Evolutionary conservation across 2,113 vertebrate genomes (phyloP).

Genomic region (Erythrocercus mccallii): DNA sequence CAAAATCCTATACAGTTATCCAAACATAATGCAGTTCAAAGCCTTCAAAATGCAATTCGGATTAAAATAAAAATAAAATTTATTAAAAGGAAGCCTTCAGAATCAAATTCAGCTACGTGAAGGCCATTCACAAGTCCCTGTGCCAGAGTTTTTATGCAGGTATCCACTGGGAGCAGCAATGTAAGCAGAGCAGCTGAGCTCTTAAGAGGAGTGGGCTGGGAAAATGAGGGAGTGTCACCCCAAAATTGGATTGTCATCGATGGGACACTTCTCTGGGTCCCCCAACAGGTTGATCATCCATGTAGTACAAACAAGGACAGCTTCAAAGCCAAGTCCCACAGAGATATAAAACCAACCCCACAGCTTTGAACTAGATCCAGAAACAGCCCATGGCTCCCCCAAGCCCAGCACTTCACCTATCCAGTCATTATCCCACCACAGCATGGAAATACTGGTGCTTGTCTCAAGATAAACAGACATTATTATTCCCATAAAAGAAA

Average conservation of each 20-base stretch:
- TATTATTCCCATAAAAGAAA: neutral
- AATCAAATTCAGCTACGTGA: neutral
- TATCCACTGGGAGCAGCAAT: fast-evolving
- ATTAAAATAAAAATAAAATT: neutral
- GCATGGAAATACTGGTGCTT: neutral
- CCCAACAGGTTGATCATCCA: neutral
- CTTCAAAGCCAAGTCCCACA: neutral
- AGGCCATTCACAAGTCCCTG: neutral
- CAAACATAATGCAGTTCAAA: neutral
- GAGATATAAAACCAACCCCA: neutral
- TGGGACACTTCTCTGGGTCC: neutral
- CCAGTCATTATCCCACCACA: neutral
- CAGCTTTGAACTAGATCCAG: neutral
- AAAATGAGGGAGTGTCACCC: neutral
- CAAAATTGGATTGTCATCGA: neutral
- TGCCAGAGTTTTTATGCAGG: fast-evolving
- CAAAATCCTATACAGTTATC: neutral
- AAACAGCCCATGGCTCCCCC: neutral
- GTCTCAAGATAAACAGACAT: neutral
- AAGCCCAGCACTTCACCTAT: neutral
- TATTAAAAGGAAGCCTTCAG: neutral
- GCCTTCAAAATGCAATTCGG: neutral
- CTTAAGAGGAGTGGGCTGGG: neutral
- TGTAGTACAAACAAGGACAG: neutral
- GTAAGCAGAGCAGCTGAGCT: neutral